Evolutionary conservation across 2,888 invertebrate genomes (phyloP).

Genomic region (Pachydiplax longipennis): DNA sequence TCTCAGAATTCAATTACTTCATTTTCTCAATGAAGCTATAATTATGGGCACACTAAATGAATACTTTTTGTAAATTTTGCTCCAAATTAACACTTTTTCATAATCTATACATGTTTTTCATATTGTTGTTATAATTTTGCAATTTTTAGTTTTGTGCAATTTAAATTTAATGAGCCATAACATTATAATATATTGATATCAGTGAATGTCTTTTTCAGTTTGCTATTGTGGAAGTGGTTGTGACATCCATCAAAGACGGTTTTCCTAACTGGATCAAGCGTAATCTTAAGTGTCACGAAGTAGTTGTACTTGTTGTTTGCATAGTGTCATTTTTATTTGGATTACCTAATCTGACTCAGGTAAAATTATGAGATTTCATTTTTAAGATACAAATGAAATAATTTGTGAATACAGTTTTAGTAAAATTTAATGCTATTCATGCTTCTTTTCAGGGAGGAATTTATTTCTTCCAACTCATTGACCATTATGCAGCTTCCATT

Average conservation of each 20-base stretch:
- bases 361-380: slow-evolving; percentile 55
- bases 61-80: too few species aligned
- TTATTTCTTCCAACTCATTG: slow-evolving; percentile 90
- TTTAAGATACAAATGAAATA: not conserved
- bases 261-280: slow-evolving; percentile 87
- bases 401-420: not conserved
- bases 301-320: slow-evolving; percentile 84
- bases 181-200: not conserved
- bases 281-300: slow-evolving; percentile 83
- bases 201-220: slow-evolving; percentile 69
- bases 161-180: too few species aligned
- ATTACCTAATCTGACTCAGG: slow-evolving; percentile 86
- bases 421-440: slow-evolving; percentile 47
- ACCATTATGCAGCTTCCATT: slow-evolving; percentile 91
- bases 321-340: slow-evolving; percentile 83
- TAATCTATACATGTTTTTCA: too few species aligned
- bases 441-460: slow-evolving; percentile 77
- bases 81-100: too few species aligned
- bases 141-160: too few species aligned
- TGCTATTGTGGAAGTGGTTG: slow-evolving; percentile 92
- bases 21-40: too few species aligned
- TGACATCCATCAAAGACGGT: slow-evolving; percentile 92
- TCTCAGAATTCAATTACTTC: too few species aligned
- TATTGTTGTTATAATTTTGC: too few species aligned
- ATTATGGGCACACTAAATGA: too few species aligned